A percentile compares a stretch with the other conserved stretches of the same genome.
Evolutionary conservation across 2,888 invertebrate genomes (phyloP).

Genomic region (Drosophila merina): DNA sequence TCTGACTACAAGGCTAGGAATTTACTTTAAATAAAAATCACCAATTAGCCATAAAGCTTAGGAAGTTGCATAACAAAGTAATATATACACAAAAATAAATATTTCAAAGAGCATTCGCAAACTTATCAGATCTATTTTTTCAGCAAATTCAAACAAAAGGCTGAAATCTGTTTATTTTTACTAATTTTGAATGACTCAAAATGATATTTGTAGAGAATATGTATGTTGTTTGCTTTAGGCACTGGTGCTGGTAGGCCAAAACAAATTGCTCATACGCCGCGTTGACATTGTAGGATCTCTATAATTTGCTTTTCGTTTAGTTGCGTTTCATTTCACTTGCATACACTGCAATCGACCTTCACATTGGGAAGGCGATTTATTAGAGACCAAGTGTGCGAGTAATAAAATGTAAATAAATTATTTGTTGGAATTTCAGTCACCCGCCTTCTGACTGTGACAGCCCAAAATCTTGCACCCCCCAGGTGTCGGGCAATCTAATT

Average conservation of each 20-base stretch:
- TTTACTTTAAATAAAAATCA: neutral
- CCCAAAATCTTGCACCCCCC: conserved; percentile 1
- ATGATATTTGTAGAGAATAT: conserved; percentile 32
- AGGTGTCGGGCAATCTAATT: conserved; percentile 13
- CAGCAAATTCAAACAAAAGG: conserved; percentile 11
- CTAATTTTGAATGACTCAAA: conserved; percentile 62
- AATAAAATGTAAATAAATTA: conserved; percentile 39
- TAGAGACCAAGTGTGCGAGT: conserved; percentile 45
- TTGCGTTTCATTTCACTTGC: conserved; percentile 55
- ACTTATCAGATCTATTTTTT: neutral
- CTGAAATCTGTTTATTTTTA: conserved; percentile 20
- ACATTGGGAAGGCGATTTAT: conserved; percentile 33
- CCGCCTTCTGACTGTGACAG: conserved; percentile 15
- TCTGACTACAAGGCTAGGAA: conserved; percentile 2
- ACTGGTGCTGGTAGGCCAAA: conserved; percentile 10
- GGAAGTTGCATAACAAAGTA: neutral
- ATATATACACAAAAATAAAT: neutral
- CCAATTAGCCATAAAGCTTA: neutral
- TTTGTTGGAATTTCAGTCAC: conserved; percentile 30
- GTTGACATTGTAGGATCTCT: conserved; percentile 59
- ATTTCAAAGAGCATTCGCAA: conserved; percentile 9
- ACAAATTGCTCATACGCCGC: conserved; percentile 61
- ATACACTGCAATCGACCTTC: conserved; percentile 33
- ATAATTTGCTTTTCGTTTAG: conserved; percentile 34
- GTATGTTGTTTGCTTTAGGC: conserved; percentile 14